Evolutionary conservation across 2,797 vertebrate genomes (phyloP).

Genomic region (Rhinoraja longicauda): DNA sequence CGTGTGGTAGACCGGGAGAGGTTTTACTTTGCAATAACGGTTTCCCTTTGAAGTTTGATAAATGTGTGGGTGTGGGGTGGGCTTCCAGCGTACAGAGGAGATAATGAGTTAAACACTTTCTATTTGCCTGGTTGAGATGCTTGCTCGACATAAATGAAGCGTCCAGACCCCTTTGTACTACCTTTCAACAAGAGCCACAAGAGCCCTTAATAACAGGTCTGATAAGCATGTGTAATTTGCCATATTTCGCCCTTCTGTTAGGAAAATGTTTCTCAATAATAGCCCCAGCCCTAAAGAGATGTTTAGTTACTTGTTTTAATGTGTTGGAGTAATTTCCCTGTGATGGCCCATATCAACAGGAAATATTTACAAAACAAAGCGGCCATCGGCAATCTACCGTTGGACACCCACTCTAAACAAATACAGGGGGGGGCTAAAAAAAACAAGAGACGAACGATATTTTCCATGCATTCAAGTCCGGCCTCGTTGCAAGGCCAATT

Average conservation of each 20-base stretch:
- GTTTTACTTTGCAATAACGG: not conserved
- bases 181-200: slow-evolving; percentile 40
- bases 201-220: slow-evolving; percentile 42
- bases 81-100: not conserved
- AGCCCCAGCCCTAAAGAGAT: slow-evolving; percentile 13
- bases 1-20: not conserved
- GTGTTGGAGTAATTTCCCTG: slow-evolving; percentile 24
- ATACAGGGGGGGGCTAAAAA: not conserved
- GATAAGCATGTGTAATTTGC: slow-evolving; percentile 40
- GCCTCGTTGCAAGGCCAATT: no score
- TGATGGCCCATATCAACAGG: slow-evolving; percentile 20
- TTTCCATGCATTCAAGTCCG: no score
- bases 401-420: not conserved
- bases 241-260: slow-evolving; percentile 35
- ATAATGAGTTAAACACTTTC: slow-evolving; percentile 34
- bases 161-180: slow-evolving; percentile 39
- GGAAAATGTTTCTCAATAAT: not conserved
- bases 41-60: slow-evolving; percentile 26
- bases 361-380: slow-evolving; percentile 31
- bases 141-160: slow-evolving; percentile 41
- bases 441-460: not conserved
- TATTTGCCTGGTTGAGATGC: slow-evolving; percentile 38
- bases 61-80: not conserved
- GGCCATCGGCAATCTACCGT: not conserved
- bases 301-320: slow-evolving; percentile 29